Evolutionary conservation across 2,888 invertebrate species (phyloP).

Genomic region (Callyntrura sp.): DNA sequence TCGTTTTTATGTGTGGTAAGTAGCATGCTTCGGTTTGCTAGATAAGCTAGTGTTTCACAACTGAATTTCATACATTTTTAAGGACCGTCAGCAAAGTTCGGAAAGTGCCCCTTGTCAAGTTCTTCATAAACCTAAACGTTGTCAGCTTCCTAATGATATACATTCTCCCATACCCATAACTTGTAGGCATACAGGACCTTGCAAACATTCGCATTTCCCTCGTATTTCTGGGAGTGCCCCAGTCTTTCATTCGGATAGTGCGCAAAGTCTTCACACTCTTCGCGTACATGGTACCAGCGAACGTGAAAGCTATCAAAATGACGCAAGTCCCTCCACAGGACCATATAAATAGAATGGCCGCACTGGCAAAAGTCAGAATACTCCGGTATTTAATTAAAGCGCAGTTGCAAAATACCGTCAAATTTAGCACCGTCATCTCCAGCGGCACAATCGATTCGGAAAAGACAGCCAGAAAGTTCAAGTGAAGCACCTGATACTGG

Average conservation of each 20-base stretch:
- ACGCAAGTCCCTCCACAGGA: conserved; percentile 6
- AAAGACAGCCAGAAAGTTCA: too few relatives aligned
- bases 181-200: conserved; percentile 52
- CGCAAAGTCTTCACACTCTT: conserved; percentile 27
- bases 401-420: too few relatives aligned
- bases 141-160: conserved; percentile 51
- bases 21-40: too few relatives aligned
- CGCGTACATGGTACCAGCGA: conserved; percentile 49
- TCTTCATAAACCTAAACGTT: conserved; percentile 33
- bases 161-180: conserved; percentile 64
- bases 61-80: too few relatives aligned
- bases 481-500: too few relatives aligned
- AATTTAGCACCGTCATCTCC: too few relatives aligned
- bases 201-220: conserved; percentile 47
- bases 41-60: too few relatives aligned
- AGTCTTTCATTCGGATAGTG: conserved; percentile 25
- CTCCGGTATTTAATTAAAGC: too few relatives aligned
- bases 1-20: too few relatives aligned
- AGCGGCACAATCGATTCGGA: too few relatives aligned
- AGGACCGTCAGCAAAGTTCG: conserved; percentile 43
- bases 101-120: conserved; percentile 44
- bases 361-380: conserved; percentile 26
- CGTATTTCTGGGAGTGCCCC: conserved; percentile 34
- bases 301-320: not conserved
- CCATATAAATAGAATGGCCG: conserved; percentile 32